Evolutionary conservation across 2,113 vertebrate species (phyloP), one percentile per base, ranked within the genome.

Genomic region (Eolophus roseicapilla): DNA sequence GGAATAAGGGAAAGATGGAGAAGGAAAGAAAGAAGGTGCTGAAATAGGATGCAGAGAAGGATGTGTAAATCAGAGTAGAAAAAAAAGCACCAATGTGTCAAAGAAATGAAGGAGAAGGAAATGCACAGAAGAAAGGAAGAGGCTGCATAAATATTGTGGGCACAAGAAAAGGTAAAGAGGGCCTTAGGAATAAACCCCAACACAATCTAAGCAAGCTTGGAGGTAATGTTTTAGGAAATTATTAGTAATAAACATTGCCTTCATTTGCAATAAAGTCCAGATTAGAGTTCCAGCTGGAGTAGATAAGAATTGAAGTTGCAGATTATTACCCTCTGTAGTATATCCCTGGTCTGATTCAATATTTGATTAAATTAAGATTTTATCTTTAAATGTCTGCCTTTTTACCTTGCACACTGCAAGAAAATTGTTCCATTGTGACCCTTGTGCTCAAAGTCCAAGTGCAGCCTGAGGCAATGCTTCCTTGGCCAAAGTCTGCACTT

Each of bases 351-450:
- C 50, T 78, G 60, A 64, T 86, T 91, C 52, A 57, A 28, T 86
- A 28, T 90, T 70, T 50, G 43, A 81, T 35, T 83, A 80, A 90
- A 81, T 94, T 90, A 60, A 68, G 79, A 83, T 96, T 90, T 92
- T 93, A 94, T 96, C 82, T 92, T 2, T 67, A 90, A 70, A 17
- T 13, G 5, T 62, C 20, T 71, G 18, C 57, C 55, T 84, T 84
- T 92, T 67, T 88, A 71, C 52, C 29, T 29, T 62, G 16, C 47
- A 68, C 55, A 86, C 21, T 60, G 19, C 24, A 90, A 90, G 82
- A 57, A 90, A 89, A 94, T 39, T 43, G 52, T 52, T 92, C 70
- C 35, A 39, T 85, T 93, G 37, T 94, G 79, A 86, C 37, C 49
- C 11, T 53, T 82, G 60, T 92, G 46, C 39, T 85, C 20, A 17